phyloP scores from a whole-genome alignment of 1,140 invertebrate genomes.

The Mizuhopecten yessoensis region DNA sequence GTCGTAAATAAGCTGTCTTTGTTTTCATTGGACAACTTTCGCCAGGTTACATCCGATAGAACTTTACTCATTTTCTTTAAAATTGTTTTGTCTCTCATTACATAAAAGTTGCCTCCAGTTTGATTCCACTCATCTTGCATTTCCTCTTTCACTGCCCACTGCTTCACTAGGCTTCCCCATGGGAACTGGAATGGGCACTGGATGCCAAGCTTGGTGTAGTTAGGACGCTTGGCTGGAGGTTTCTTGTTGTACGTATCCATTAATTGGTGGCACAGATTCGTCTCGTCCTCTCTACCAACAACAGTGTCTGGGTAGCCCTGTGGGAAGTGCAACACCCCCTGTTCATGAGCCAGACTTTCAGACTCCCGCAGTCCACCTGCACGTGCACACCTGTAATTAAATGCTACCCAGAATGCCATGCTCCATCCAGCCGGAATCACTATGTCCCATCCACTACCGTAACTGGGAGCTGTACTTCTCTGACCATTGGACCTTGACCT shows the following conservation, averaged over 20 bases:
- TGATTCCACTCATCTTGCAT: slow-evolving; percentile 39
- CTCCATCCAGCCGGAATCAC: slow-evolving; percentile 88
- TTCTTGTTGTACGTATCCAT: slow-evolving; percentile 78
- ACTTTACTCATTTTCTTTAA: slow-evolving; percentile 50
- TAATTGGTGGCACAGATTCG: slow-evolving; percentile 61
- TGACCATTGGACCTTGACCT: not conserved
- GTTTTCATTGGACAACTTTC: slow-evolving; percentile 9
- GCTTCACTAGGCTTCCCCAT: slow-evolving; percentile 81
- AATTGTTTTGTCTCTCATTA: slow-evolving; percentile 62
- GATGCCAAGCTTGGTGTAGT: slow-evolving; percentile 91
- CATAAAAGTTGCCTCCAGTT: slow-evolving; percentile 57
- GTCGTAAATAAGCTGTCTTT: not conserved
- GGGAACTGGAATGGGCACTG: slow-evolving; percentile 90
- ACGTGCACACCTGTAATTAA: slow-evolving; percentile 91
- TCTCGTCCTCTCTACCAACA: slow-evolving; percentile 66
- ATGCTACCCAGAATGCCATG: slow-evolving; percentile 93
- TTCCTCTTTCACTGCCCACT: slow-evolving; percentile 80
- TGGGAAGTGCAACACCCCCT: slow-evolving; percentile 84
- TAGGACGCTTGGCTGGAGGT: slow-evolving; percentile 93
- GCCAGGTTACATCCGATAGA: not conserved
- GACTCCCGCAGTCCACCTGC: slow-evolving; percentile 91
- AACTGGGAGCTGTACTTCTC: slow-evolving; percentile 83
- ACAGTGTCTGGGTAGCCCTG: slow-evolving; percentile 77
- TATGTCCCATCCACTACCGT: slow-evolving; percentile 93
- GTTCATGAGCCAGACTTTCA: slow-evolving; percentile 88